Evolutionary conservation across 2,797 vertebrate species (phyloP), one percentile per base, ranked within the genome.

Genomic region (Thunnus albacares): DNA sequence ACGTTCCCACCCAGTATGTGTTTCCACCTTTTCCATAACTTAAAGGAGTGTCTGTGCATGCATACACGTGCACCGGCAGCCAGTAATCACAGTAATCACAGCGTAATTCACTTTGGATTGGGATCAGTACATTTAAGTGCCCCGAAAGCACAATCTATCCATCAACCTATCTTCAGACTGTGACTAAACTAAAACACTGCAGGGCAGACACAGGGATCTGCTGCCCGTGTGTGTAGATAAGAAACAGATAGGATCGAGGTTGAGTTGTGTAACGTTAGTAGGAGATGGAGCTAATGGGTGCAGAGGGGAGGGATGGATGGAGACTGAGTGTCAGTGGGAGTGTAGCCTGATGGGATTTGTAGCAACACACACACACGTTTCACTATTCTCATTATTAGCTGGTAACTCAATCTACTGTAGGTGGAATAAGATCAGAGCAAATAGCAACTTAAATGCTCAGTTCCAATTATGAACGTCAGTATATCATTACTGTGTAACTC

Each of bases 251-350:
- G 69, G 57, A 71, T 83, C 60, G 10, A 5, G 26, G 35, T 45
- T 61, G 71, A 62, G 79, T 85, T 87, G 83, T 55, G 70, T 62
- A 86, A 88, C 55, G 65, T 81, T 68, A 41, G 62, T 64, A 69
- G 64, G 73, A 73, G 84, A 74, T 67, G 53, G 62, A 78, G 75
- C 28, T 78, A 30, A 73, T 52, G 66, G 59, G 45, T 22, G 61
- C n/a, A 24, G 22, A 33, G 55, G 35, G 51, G 12, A 71, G 24
- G 26, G 51, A 64, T 3, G 57, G 60, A 55, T 45, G 53, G 60
- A 52, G 30, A 52, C 18, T 2, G 11, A 14, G 58, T 71, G 77
- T 78, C 68, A 57, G 49, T 64, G 49, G 58, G 60, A 69, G 72
- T 51, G 20, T 26, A 77, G 62, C 64, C 67, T 77, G 75, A 75